phyloP scores from a whole-genome alignment of 2,797 vertebrate species.

The Sebastes hopkinsi region DNA sequence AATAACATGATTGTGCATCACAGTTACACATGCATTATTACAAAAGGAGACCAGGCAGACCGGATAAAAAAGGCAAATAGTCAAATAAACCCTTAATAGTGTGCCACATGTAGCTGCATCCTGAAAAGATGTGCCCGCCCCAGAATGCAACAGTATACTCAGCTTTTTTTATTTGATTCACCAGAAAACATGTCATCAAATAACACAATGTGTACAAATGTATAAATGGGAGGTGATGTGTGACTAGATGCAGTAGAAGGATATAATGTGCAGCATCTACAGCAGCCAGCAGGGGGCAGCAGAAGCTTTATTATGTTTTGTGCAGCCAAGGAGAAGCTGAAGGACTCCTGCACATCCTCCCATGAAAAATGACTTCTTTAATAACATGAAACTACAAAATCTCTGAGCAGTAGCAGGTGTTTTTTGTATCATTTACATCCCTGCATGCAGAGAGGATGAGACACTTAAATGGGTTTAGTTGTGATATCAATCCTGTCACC shows the following conservation, averaged over 20 bases:
- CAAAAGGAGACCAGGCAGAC: not conserved
- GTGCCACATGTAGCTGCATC: not conserved
- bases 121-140: not conserved
- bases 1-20: not conserved
- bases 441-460: not conserved
- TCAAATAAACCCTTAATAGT: not conserved
- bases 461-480: not conserved
- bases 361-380: not conserved
- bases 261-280: not conserved
- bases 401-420: not conserved
- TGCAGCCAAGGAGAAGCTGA: not conserved
- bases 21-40: not conserved
- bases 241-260: not conserved
- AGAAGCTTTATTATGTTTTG: not conserved
- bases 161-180: too few species aligned
- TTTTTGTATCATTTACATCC: not conserved
- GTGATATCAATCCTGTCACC: too few species aligned
- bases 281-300: conserved; percentile 53
- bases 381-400: not conserved
- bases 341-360: not conserved
- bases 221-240: not conserved
- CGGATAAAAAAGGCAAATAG: not conserved
- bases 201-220: not conserved
- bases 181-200: not conserved
- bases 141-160: not conserved